Conservation (phyloP, 2,113 vertebrate genomes). For the Mastomys coucha region DNA sequence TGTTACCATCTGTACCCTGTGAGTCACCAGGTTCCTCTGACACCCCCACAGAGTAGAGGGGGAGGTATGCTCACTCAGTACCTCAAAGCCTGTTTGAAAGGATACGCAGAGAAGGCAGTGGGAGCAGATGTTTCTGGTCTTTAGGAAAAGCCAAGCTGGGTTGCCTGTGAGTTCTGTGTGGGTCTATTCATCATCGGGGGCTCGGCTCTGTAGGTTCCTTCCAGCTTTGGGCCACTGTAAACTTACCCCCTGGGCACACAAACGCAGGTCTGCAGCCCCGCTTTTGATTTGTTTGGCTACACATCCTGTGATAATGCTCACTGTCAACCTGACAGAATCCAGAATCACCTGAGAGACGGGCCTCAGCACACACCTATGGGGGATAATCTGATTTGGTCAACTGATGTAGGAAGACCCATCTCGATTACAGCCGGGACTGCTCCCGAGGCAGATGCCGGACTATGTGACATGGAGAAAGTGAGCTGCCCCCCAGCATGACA, state of each 20-base stretch:
- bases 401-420: not conserved
- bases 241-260: not conserved
- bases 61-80: not conserved
- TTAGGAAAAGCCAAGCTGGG: not conserved
- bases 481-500: too few species aligned
- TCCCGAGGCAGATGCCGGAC: not conserved
- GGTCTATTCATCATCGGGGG: rapidly evolving
- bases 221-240: not conserved
- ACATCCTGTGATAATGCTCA: not conserved
- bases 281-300: too few species aligned
- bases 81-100: not conserved
- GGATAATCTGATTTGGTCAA: not conserved
- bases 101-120: not conserved
- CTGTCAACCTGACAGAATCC: not conserved
- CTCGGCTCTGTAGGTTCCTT: rapidly evolving
- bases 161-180: not conserved
- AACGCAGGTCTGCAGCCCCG: rapidly evolving
- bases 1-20: not conserved
- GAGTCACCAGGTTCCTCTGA: not conserved
- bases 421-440: too few species aligned
- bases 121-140: not conserved
- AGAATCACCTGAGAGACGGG: not conserved
- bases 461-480: not conserved
- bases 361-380: not conserved
- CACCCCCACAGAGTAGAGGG: not conserved